Conservation (phyloP, 2,113 vertebrate species). For the Furnarius figulus region DNA sequence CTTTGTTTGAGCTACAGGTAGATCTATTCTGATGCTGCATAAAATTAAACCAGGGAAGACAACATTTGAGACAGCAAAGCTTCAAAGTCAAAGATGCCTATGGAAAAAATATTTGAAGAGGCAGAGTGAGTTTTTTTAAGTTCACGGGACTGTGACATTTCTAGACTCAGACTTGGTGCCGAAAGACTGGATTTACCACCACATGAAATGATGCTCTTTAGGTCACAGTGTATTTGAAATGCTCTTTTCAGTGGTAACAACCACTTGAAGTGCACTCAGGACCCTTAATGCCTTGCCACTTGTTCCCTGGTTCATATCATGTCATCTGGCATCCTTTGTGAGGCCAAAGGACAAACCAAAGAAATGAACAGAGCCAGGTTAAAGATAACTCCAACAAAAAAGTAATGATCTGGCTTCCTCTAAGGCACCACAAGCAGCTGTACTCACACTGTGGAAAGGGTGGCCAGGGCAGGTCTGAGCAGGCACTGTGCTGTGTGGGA, state of each 20-base stretch:
- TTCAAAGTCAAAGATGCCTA: not conserved
- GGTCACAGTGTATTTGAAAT: not conserved
- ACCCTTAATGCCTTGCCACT: not conserved
- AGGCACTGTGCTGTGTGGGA: not conserved
- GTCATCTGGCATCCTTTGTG: not conserved
- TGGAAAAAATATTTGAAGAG: not conserved
- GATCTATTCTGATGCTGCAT: not conserved
- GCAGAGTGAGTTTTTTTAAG: not conserved
- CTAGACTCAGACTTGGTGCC: not conserved
- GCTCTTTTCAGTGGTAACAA: not conserved
- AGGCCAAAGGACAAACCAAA: not conserved
- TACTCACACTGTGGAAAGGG: not conserved
- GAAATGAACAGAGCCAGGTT: not conserved
- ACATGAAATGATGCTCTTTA: not conserved
- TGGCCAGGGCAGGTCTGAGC: constrained; percentile 20
- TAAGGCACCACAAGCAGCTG: not conserved
- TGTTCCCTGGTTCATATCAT: not conserved
- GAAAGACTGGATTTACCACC: not conserved
- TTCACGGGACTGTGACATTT: not conserved
- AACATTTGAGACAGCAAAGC: not conserved
- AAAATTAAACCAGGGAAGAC: not conserved
- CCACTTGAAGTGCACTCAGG: not conserved
- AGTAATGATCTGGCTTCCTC: not conserved
- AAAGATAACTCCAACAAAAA: not conserved
- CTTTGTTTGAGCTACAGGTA: not conserved